These are phyloP conservation scores for Drosophila burlai DNA, from an alignment of 1,140 invertebrate species.

Conservation along the genomic window DNA sequence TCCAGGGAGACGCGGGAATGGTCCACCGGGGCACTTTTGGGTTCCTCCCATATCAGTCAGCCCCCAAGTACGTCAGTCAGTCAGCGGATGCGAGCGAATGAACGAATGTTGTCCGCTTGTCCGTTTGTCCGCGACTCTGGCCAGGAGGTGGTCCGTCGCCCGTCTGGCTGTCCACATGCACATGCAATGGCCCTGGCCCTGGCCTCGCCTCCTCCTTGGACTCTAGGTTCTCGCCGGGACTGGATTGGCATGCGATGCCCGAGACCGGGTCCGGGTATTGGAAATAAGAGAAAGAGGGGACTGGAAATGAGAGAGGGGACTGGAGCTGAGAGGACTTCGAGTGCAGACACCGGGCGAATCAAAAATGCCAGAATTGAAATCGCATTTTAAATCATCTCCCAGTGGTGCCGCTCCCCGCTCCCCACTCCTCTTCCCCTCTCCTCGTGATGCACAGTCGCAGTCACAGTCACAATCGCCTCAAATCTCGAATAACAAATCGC, in stretches of 20 bases:
- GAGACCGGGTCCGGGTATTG: neutral
- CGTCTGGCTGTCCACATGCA: conserved; percentile 36
- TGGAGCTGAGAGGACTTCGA: conserved; percentile 1
- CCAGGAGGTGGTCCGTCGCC: conserved; percentile 18
- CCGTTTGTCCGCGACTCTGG: conserved; percentile 8
- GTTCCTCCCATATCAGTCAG: conserved; percentile 79
- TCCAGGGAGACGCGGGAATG: conserved; percentile 18
- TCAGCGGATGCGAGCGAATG: conserved; percentile 55
- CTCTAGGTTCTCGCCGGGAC: conserved; percentile 10
- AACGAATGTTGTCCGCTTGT: conserved; percentile 35
- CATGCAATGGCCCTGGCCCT: conserved; percentile 60
- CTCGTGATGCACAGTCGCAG: conserved; percentile 72
- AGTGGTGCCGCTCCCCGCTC: conserved; percentile 24
- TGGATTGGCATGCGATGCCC: conserved; percentile 78
- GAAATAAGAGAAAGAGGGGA: neutral
- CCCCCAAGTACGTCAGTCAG: conserved; percentile 76
- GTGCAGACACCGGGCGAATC: conserved; percentile 69
- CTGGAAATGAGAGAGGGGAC: neutral
- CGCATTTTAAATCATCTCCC: conserved; percentile 85
- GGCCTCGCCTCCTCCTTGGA: conserved; percentile 59
- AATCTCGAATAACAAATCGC: conserved; percentile 85
- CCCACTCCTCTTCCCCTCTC: conserved; percentile 8
- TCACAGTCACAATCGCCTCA: conserved; percentile 85
- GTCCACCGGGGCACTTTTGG: conserved; percentile 19
- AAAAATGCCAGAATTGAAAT: conserved; percentile 85